Conservation (phyloP, 2,797 vertebrate species). For the Bufotes viridis region DNA sequence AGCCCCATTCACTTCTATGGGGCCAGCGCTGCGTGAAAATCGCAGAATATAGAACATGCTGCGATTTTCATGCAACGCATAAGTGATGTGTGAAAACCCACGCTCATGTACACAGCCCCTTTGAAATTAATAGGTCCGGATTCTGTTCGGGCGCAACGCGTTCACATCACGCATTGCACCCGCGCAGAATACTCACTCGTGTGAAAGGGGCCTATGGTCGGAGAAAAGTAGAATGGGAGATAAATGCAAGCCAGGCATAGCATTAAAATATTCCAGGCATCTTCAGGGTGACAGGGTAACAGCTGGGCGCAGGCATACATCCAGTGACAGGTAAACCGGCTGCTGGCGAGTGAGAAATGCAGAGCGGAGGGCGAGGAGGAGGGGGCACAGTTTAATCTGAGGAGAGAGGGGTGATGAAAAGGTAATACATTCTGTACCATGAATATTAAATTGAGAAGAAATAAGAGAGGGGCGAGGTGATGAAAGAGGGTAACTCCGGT, state of each 20-base stretch:
- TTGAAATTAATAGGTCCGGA: too few relatives aligned
- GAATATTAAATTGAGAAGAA: slow-evolving; percentile 43
- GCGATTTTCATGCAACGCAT: too few relatives aligned
- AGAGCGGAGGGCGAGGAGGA: slow-evolving; percentile 15
- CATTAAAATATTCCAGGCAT: slow-evolving; percentile 37
- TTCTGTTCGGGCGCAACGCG: too few relatives aligned
- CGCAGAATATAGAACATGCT: too few relatives aligned
- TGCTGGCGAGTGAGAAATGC: slow-evolving; percentile 1
- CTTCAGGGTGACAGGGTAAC: slow-evolving; percentile 28
- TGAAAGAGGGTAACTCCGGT: slow-evolving; percentile 41
- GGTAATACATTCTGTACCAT: slow-evolving; percentile 44
- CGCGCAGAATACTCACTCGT: too few relatives aligned
- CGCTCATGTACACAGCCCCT: too few relatives aligned
- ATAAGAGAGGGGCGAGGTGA: slow-evolving; percentile 37
- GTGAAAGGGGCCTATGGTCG: too few relatives aligned
- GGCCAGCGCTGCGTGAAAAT: too few relatives aligned
- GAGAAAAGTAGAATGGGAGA: background rate
- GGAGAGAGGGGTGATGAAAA: slow-evolving; percentile 47
- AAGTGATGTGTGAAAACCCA: too few relatives aligned
- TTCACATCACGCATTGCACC: too few relatives aligned
- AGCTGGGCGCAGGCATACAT: slow-evolving; percentile 34
- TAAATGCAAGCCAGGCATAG: background rate
- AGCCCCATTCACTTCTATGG: too few relatives aligned
- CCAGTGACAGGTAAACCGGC: slow-evolving; percentile 51
- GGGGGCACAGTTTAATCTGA: slow-evolving; percentile 21